These are phyloP conservation scores for Cichlasoma orientale DNA, from an alignment of 2,797 vertebrate genomes.

Conservation along the genomic window DNA sequence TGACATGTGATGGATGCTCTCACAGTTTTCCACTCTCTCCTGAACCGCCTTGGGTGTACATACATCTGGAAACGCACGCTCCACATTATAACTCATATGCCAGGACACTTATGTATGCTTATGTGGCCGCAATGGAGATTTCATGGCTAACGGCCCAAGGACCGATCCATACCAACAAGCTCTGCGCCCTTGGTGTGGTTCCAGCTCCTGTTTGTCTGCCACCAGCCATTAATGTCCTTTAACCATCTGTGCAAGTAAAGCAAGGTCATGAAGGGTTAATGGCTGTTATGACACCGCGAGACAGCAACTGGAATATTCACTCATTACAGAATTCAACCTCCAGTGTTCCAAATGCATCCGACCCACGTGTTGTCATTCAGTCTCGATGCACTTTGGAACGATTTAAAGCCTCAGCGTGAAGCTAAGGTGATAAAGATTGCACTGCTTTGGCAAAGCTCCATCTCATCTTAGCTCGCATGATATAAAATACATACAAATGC, in stretches of 20 bases:
- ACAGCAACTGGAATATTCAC: not conserved
- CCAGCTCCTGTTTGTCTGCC: not conserved
- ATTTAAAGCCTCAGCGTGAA: not conserved
- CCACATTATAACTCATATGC: not conserved
- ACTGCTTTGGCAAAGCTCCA: not conserved
- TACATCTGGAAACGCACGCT: not conserved
- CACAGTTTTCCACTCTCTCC: not conserved
- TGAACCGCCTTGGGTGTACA: not conserved
- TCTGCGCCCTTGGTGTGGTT: slow-evolving; percentile 14
- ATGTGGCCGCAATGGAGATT: slow-evolving; percentile 9
- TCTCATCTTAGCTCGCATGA: not conserved
- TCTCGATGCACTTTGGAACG: not conserved
- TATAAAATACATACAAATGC: not conserved
- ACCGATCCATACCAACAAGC: slow-evolving; percentile 20
- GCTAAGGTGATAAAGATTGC: too few species aligned
- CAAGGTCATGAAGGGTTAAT: slow-evolving; percentile 21
- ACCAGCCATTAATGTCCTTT: slow-evolving; percentile 17
- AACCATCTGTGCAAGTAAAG: slow-evolving; percentile 27
- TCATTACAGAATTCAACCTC: not conserved
- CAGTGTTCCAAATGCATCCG: not conserved
- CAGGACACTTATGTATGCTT: not conserved
- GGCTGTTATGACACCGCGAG: not conserved
- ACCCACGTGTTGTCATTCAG: not conserved
- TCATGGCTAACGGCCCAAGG: slow-evolving; percentile 23
- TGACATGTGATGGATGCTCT: not conserved